Evolutionary conservation across 2,888 invertebrate species (phyloP).

Genomic region (Chymomyza caudatula): DNA sequence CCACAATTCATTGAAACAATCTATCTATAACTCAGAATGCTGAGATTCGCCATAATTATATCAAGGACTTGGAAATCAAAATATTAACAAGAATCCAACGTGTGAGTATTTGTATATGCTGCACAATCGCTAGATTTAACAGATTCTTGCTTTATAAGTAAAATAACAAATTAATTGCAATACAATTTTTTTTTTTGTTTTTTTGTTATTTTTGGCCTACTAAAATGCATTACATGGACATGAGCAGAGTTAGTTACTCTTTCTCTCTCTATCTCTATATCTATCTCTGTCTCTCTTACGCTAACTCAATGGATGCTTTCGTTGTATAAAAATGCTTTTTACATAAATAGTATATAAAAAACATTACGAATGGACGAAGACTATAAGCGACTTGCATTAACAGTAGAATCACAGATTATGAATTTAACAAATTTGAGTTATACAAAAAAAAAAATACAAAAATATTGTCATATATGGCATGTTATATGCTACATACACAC

Average conservation of each 20-base stretch:
- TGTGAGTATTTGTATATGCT: background rate
- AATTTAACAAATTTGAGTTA: slow-evolving; percentile 30
- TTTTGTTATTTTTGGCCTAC: background rate
- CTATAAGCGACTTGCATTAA: slow-evolving; percentile 33
- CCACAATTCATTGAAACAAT: background rate
- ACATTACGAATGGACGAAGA: background rate
- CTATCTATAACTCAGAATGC: background rate
- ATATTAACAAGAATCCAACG: too few species aligned
- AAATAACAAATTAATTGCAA: too few species aligned
- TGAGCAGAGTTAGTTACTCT: background rate
- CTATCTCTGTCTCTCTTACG: background rate
- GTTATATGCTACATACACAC: slow-evolving; percentile 9
- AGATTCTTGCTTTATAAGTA: background rate
- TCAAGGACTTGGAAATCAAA: too few species aligned
- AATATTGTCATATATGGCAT: background rate
- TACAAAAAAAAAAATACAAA: slow-evolving; percentile 12
- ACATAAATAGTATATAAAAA: too few species aligned
- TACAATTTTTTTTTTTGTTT: background rate
- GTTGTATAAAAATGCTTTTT: too few species aligned
- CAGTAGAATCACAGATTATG: slow-evolving; percentile 61
- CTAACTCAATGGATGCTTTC: background rate
- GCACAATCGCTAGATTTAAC: background rate
- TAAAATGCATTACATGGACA: background rate
- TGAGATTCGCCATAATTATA: background rate
- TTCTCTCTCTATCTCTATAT: background rate